These are phyloP conservation scores for Podotricha telesiphe DNA, from an alignment of 2,888 invertebrate species.

Conservation along the genomic window DNA sequence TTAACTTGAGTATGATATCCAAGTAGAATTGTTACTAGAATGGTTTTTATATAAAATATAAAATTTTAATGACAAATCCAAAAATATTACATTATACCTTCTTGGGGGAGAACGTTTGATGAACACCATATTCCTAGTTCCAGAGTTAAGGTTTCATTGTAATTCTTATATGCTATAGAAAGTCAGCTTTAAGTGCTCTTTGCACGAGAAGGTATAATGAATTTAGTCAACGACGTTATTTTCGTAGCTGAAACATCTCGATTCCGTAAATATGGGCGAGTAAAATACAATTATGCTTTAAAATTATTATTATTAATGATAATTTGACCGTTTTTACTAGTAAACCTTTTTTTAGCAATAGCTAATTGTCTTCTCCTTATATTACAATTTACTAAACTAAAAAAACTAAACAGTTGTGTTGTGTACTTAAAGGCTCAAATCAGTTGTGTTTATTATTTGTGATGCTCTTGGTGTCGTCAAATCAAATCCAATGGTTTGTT, in stretches of 20 bases:
- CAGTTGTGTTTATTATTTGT: too few species aligned
- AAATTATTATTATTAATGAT: too few species aligned
- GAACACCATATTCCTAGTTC: conserved; percentile 61
- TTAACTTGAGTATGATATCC: conserved; percentile 71
- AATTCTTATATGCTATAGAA: conserved; percentile 32
- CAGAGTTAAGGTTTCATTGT: conserved; percentile 43
- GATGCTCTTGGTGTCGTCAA: neutral
- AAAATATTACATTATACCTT: conserved; percentile 60
- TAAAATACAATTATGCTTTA: too few species aligned
- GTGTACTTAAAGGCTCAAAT: too few species aligned
- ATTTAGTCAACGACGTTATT: conserved; percentile 63
- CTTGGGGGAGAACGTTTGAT: conserved; percentile 53
- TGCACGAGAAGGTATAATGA: conserved; percentile 59
- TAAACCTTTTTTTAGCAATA: too few species aligned
- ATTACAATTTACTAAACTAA: too few species aligned
- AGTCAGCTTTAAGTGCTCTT: conserved; percentile 62
- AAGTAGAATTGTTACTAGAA: conserved; percentile 82
- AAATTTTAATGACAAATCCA: conserved; percentile 63
- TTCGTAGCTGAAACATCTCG: conserved; percentile 71
- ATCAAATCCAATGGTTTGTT: neutral
- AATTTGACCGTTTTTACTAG: too few species aligned
- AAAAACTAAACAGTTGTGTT: too few species aligned
- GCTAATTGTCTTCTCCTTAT: too few species aligned
- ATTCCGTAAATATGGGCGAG: conserved; percentile 53
- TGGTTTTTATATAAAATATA: conserved; percentile 73